Evolutionary conservation across 1,140 invertebrate genomes (phyloP).

Genomic region (Cherax quadricarinatus): DNA sequence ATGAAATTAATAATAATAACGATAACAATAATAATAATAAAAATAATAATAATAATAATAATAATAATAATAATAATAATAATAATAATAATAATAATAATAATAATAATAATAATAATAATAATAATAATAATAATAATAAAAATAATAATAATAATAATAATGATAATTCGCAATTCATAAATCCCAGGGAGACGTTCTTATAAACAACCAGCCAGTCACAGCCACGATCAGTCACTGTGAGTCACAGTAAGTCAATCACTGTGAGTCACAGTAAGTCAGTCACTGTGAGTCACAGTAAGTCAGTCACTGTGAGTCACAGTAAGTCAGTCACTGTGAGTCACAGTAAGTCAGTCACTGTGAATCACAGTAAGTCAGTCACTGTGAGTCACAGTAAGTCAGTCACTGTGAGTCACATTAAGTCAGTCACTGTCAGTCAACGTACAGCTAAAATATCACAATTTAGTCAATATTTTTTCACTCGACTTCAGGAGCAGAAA

Average conservation of each 20-base stretch:
- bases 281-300: slow-evolving; percentile 1
- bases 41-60: too few species aligned
- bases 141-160: too few species aligned
- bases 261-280: background rate
- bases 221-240: background rate
- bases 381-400: background rate
- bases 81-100: too few species aligned
- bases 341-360: slow-evolving; percentile 35
- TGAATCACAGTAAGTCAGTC: background rate
- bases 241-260: background rate
- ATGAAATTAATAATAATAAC: too few species aligned
- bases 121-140: too few species aligned
- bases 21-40: too few species aligned
- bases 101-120: too few species aligned
- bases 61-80: too few species aligned
- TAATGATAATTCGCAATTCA: too few species aligned
- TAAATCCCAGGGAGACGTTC: background rate
- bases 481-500: too few species aligned
- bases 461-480: too few species aligned
- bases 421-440: slow-evolving; percentile 4
- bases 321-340: background rate
- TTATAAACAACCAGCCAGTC: slow-evolving; percentile 39
- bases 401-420: slow-evolving; percentile 17
- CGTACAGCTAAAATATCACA: too few species aligned
- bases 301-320: background rate